Base-by-base conservation (phyloP, 2,888 invertebrate genomes). In the Pseudococcus viburni region DNA sequence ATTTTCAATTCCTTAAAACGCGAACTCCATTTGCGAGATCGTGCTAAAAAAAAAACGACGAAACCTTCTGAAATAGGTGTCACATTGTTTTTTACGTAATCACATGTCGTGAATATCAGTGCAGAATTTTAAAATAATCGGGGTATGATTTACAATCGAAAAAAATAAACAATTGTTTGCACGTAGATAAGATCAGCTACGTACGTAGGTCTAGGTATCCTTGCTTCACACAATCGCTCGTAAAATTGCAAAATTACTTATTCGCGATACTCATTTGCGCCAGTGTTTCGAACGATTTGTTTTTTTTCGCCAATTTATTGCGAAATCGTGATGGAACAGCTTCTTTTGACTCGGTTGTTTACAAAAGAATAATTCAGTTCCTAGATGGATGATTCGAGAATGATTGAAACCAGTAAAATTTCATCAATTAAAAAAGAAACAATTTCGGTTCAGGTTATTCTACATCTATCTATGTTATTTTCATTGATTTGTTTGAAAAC, bases 1-100 rank as follows among this genome's bases (percentile, higher is more conserved):
- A 19, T 64, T 64, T 64, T 64, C 64, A 64, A 64, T 64, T 64
- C 64, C 64, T n/a, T 22, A 64, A 64, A 64, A 64, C n/a, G 15
- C n/a, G 19, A 19, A 22, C 19, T n/a, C 19, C 19, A 22, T 8
- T 22, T 8, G 64, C 15, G 64, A 17, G 19, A 22, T 64, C 64
- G 64, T 64, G 19, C n/a, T 19, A 15, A 9, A 11, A 19, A 51
- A 51, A 51, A 51, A 12, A 46, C 48, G 48, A 51, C 48, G 15
- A 51, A 51, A 64, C 64, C 1, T 64, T 7, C 64, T 64, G 9
- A 64, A 64, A 64, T 64, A 64, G 64, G 64, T 64, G 64, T 64
- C 19, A 64, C 15, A 33, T 51, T 51, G 12, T 51, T 64, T 64
- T 64, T 64, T 64, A 64, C 64, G 64, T 6, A 64, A 64, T 64